Evolutionary conservation across 2,888 invertebrate species (phyloP).

Genomic region (Beris chalybata): DNA sequence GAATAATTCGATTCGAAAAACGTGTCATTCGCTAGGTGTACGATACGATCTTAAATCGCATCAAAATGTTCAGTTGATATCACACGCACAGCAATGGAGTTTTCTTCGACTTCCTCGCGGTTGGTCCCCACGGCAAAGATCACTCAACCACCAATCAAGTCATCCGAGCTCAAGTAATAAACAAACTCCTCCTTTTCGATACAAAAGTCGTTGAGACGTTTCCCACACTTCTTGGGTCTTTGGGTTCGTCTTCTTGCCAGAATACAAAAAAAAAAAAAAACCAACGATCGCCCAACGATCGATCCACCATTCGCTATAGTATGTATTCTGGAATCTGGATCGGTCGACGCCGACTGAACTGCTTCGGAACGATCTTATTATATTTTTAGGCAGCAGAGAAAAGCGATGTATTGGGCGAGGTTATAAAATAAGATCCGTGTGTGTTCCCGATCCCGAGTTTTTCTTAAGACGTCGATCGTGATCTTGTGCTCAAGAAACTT

Average conservation of each 20-base stretch:
- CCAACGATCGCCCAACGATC: conserved; percentile 6
- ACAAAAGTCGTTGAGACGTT: conserved; percentile 5
- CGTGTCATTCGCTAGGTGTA: too few species aligned
- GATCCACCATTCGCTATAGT: conserved; percentile 14
- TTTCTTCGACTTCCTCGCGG: conserved; percentile 14
- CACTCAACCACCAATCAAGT: conserved; percentile 38
- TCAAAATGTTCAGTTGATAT: too few species aligned
- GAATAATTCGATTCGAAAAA: too few species aligned
- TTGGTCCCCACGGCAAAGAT: conserved; percentile 22
- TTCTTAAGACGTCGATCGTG: conserved; percentile 3
- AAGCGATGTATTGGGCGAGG: conserved; percentile 23
- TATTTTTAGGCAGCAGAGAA: conserved; percentile 4
- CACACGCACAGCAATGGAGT: conserved; percentile 14
- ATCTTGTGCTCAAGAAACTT: conserved; percentile 12
- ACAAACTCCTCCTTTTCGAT: conserved; percentile 37
- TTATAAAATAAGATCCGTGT: conserved; percentile 9
- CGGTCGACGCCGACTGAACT: background rate
- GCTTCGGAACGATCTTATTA: conserved; percentile 8
- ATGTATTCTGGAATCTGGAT: background rate
- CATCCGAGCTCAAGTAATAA: conserved; percentile 32
- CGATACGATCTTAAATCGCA: too few species aligned
- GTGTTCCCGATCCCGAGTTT: background rate
- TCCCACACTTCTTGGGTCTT: conserved; percentile 23
- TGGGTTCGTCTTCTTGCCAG: conserved; percentile 1
- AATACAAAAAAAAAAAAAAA: conserved; percentile 1